Conservation (phyloP, 2,113 vertebrate genomes). For the Columba janthina region DNA sequence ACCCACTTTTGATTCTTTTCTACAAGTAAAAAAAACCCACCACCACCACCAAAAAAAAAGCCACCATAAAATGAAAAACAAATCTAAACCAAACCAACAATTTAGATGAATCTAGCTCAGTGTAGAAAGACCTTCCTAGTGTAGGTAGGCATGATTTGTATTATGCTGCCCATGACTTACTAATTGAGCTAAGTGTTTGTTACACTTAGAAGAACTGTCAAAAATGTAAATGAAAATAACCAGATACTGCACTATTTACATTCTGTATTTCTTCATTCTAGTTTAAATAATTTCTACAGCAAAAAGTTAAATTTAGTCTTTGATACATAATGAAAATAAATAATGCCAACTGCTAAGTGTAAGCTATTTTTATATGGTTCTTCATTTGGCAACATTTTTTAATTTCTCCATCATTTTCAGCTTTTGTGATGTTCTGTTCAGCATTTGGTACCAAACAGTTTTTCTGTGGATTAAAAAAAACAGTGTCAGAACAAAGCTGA, state of each 20-base stretch:
- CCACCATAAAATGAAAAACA: neutral
- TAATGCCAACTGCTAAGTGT: neutral
- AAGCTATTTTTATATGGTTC: neutral
- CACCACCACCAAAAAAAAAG: too few species aligned
- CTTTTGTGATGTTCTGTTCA: neutral
- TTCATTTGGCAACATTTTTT: neutral
- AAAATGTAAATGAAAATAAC: neutral
- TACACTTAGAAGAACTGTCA: neutral
- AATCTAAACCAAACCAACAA: neutral
- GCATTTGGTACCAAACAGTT: neutral
- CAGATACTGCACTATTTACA: neutral
- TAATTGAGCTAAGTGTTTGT: neutral
- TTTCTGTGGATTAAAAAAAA: neutral
- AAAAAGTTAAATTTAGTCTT: neutral
- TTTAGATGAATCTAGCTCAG: neutral
- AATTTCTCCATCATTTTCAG: neutral
- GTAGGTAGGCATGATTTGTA: neutral
- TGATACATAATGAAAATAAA: neutral
- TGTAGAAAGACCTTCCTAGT: neutral
- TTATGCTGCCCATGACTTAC: neutral
- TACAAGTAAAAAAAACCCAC: neutral
- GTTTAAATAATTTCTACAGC: neutral
- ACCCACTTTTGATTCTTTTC: neutral
- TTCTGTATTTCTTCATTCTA: neutral
- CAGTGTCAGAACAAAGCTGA: neutral